Percentiles rank a stretch among this genome's conserved stretches.
These are phyloP conservation scores for Numenius phaeopus DNA, from an alignment of 2,797 vertebrate species.

Conservation along the genomic window DNA sequence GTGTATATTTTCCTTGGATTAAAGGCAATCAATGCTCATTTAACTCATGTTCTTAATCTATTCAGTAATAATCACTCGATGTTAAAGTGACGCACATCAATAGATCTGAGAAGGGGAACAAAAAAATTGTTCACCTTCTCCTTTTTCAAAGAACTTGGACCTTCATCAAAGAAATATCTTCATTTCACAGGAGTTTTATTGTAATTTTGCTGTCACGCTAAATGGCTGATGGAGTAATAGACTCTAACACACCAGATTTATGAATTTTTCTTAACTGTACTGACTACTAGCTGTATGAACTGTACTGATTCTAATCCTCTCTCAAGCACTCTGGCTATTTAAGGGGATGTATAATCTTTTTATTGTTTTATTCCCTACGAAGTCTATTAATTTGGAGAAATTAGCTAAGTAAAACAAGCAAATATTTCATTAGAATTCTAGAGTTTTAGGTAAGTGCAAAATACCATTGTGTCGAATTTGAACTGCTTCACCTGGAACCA, in stretches of 20 bases:
- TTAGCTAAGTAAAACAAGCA: neutral
- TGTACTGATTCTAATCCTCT: neutral
- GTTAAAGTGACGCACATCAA: neutral
- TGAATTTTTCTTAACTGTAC: neutral
- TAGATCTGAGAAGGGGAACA: neutral
- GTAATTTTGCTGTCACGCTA: neutral
- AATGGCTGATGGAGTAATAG: neutral
- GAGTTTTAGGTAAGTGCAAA: neutral
- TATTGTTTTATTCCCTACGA: neutral
- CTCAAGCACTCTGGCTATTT: neutral
- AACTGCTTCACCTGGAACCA: neutral
- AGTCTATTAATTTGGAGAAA: neutral
- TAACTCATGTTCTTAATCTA: neutral
- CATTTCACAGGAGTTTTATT: neutral
- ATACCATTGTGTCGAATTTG: accelerated
- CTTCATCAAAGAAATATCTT: neutral
- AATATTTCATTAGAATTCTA: neutral
- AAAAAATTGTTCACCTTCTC: neutral
- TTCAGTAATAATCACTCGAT: neutral
- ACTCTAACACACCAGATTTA: neutral
- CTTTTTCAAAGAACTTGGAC: neutral
- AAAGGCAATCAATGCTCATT: neutral
- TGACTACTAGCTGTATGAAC: neutral
- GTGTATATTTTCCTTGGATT: neutral
- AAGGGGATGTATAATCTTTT: neutral